Evolutionary conservation across 2,797 vertebrate species (phyloP).

Genomic region (Cryptoblepharus egeriae): DNA sequence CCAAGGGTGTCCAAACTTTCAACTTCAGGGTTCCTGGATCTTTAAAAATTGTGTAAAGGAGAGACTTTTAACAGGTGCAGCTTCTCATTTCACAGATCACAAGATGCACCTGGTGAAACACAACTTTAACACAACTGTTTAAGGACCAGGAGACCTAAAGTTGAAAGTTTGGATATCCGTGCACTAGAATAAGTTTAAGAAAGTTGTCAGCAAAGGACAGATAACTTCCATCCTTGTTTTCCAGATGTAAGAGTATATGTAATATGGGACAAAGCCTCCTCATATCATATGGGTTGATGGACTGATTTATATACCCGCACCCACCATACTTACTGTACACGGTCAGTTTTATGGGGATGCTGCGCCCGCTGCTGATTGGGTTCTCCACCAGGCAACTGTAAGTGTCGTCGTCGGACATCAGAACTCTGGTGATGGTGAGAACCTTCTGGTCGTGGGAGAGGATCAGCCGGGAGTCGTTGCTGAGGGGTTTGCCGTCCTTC

Average conservation of each 20-base stretch:
- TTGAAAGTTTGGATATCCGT: no score
- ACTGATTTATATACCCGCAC: neutral
- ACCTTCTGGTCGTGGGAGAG: constrained; percentile 93
- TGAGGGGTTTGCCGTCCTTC: constrained; percentile 89
- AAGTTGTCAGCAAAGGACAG: neutral
- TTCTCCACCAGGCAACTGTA: constrained; percentile 94
- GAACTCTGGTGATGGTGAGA: constrained; percentile 90
- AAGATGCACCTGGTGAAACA: no score
- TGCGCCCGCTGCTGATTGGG: constrained; percentile 91
- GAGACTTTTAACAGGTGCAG: no score
- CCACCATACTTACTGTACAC: constrained; percentile 90
- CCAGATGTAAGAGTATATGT: neutral
- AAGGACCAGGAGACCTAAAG: no score
- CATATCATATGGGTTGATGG: no score
- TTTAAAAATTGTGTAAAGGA: no score
- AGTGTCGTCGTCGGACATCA: constrained; percentile 91
- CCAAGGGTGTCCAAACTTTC: no score
- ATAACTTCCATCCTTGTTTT: neutral
- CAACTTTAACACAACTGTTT: no score
- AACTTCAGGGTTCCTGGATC: no score
- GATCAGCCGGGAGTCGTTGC: constrained; percentile 90
- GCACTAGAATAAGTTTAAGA: no score
- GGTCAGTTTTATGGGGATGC: constrained; percentile 87
- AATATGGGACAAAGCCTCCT: no score
- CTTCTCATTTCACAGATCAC: no score